These are phyloP conservation scores for Rotaria sp. DNA, from an alignment of 2,888 invertebrate species.

Conservation along the genomic window DNA sequence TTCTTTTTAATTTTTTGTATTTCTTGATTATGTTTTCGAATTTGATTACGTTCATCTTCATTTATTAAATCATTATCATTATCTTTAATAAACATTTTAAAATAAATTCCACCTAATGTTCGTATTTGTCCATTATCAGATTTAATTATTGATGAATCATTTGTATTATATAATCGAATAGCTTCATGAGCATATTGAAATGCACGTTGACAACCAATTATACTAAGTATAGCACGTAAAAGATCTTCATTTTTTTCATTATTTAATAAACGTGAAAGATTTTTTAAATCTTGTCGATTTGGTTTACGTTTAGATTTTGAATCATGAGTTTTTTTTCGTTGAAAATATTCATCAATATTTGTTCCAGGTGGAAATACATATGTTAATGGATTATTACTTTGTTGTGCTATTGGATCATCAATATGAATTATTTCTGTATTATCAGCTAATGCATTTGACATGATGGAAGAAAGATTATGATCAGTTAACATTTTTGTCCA, in stretches of 20 bases:
- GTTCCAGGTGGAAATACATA: not conserved
- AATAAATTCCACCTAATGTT: slow-evolving; percentile 6
- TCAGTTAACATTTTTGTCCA: slow-evolving; percentile 17
- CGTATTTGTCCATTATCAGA: not conserved
- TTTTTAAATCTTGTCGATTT: not conserved
- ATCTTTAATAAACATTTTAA: not conserved
- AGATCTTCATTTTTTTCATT: slow-evolving; percentile 20
- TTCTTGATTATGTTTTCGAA: slow-evolving; percentile 3
- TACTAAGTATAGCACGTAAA: not conserved
- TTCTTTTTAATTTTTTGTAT: slow-evolving; percentile 5
- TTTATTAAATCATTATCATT: not conserved
- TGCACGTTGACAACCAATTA: not conserved
- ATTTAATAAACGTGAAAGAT: not conserved
- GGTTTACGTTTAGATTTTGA: not conserved
- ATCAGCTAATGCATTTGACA: slow-evolving; percentile 3
- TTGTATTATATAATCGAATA: not conserved
- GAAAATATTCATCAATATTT: not conserved
- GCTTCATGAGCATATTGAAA: slow-evolving; percentile 23
- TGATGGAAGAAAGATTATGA: not conserved
- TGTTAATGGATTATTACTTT: not conserved
- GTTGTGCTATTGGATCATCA: slow-evolving; percentile 22
- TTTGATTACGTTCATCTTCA: not conserved
- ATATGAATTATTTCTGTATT: slow-evolving; percentile 22
- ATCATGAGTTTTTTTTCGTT: not conserved
- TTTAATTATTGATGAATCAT: not conserved